These are phyloP conservation scores for Otis tarda DNA, from an alignment of 2,113 vertebrate genomes.

Conservation along the genomic window DNA sequence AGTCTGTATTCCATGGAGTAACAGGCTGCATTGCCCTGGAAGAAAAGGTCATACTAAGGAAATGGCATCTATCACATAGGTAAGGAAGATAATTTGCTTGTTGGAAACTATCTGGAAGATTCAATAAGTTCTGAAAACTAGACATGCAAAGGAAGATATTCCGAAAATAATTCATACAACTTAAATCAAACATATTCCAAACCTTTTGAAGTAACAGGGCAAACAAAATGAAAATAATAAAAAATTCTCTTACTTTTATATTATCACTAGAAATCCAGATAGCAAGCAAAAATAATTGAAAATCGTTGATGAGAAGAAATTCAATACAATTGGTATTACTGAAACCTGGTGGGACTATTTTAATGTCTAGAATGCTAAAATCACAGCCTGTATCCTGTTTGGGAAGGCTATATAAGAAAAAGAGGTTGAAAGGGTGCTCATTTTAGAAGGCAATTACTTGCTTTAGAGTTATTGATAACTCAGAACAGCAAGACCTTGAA, in stretches of 20 bases:
- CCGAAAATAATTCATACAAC: not conserved
- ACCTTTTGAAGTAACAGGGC: not conserved
- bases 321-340: not conserved
- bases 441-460: constrained; percentile 1
- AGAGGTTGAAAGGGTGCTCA: not conserved
- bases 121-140: not conserved
- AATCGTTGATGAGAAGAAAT: not conserved
- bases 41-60: not conserved
- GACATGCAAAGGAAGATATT: not conserved
- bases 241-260: not conserved
- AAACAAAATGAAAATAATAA: not conserved
- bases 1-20: not conserved
- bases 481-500: not conserved
- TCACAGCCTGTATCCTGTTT: not conserved
- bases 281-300: not conserved
- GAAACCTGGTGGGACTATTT: not conserved
- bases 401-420: not conserved
- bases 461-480: constrained; percentile 8
- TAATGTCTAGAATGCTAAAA: not conserved
- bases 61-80: not conserved
- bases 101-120: not conserved
- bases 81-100: not conserved
- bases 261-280: not conserved
- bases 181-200: not conserved
- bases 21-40: not conserved